Conservation (phyloP, 2,113 vertebrate species). For the Oceanites oceanicus region DNA sequence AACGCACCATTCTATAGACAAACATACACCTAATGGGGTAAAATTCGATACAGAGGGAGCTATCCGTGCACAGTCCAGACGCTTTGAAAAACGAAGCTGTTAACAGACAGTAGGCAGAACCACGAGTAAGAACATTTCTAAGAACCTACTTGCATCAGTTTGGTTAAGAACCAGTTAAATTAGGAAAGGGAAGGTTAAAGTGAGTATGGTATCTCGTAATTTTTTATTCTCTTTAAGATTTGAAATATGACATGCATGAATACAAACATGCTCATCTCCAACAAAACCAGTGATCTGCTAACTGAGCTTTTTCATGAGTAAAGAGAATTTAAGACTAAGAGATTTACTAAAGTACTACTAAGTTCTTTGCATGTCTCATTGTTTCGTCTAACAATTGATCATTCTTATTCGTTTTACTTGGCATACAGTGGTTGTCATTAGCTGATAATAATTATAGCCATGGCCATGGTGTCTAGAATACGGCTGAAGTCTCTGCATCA, state of each 20-base stretch:
- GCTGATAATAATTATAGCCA: neutral
- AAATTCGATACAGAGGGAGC: neutral
- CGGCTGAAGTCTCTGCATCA: neutral
- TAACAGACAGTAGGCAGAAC: neutral
- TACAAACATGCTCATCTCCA: neutral
- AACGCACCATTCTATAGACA: neutral
- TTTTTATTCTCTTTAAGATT: neutral
- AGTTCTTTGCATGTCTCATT: neutral
- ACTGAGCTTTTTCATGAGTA: neutral
- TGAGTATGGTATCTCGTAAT: neutral
- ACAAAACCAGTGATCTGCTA: neutral
- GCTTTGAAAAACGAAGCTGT: neutral
- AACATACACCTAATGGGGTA: neutral
- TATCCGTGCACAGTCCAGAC: neutral
- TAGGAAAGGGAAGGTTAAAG: neutral
- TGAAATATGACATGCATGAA: neutral
- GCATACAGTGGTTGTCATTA: neutral
- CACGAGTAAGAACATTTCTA: neutral
- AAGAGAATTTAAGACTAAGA: neutral
- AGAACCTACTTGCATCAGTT: neutral
- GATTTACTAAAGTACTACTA: neutral
- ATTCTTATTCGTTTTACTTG: neutral
- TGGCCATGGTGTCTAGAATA: neutral
- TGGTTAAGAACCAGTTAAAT: neutral
- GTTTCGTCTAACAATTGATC: neutral